Evolutionary conservation across 2,797 vertebrate genomes (phyloP), one percentile per base, ranked within the genome.

Genomic region (Acanthis flammea): DNA sequence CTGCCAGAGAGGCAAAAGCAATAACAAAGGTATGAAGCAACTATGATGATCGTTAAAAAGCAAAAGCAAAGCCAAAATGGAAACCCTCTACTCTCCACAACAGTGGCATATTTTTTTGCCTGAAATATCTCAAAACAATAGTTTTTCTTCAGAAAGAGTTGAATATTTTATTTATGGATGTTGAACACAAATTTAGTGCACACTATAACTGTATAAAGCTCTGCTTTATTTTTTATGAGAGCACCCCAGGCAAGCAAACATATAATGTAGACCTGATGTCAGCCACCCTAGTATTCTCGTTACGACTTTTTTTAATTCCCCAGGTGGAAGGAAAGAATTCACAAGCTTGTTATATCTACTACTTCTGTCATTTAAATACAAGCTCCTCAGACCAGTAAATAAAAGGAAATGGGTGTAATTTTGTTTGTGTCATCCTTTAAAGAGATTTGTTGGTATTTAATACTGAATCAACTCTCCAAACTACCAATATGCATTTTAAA

Each of bases 141-240:
- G 67, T 60, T 96, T 76, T 94, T 94, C 90, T 96, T 95, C 44
- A 73, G 68, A 91, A 85, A 87, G 74, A 96, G 74, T 70, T 92
- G 83, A 91, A 81, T 97, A 93, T 96, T 96, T 97, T 96, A 95
- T 95, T 97, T 95, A 94, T 79, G 50, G 85, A 84, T 92, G 35
- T 42, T 87, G 71, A 94, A 73, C 77, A 82, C 61, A 96, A 96
- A 95, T 93, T 95, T 93, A 95, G 82, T 86, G 76, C 78, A 79
- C 55, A 73, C 71, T 81, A 30, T 67, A 95, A 95, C 16, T 93
- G 62, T 86, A 91, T 94, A 97, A 97, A 92, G 57, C 73, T 96
- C 88, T 91, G 86, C n/a, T 91, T 96, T 95, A 94, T 96, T 97
- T 96, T 97, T 97, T 95, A 96, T 92, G 91, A 97, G 78, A 96